Base-by-base conservation (phyloP, 2,888 invertebrate species). In the Aporophyla lueneburgensis region DNA sequence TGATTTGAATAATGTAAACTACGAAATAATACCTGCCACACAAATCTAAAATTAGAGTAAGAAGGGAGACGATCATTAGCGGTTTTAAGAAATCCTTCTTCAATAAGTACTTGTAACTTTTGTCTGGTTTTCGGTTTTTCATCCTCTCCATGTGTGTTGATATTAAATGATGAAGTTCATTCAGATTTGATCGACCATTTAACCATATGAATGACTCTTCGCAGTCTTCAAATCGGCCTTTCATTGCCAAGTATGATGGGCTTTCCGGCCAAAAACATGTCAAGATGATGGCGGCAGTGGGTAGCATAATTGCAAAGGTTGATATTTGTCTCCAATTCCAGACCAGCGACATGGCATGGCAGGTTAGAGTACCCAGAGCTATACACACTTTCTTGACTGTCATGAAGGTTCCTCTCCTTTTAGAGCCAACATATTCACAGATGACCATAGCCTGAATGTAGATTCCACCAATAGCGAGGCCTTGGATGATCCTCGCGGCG, bases 221-320 rank as follows among this genome's bases (percentile, higher is more conserved):
- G 70, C 92, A 92, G 21, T 93, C 92, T 5, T 83, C 83, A 76
- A 88, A 92, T 46, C 86, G 87, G 5, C 92, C 93, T 76, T 88
- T 92, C 77, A 91, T 79, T 0, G 92, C 93, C 19, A 91, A 84
- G 73, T 81, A 90, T 0, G 90, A 87, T 2, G 93, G 93, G 54
- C 93, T 93, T 72, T 93, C 93, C 0, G 90, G 89, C 91, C 92
- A 93, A n/a, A 89, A 87, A 0, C 86, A 72, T 0, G 91, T 89
- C 24, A 91, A 12, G 0, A 91, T 24, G 2, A 89, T 69, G 1
- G 89, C 71, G 0, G 86, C 0, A 3, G 83, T 43, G 19, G 86
- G 71, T 0, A 86, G 72, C 0, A 87, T 27, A 10, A 87, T 80
- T 5, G 89, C 80, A 49, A 90, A 75, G 1, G 74, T 67, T 6